Percentiles rank a stretch among this genome's conserved stretches.
These are phyloP conservation scores for Sebastes itinus DNA, from an alignment of 2,797 vertebrate species.

Conservation along the genomic window DNA sequence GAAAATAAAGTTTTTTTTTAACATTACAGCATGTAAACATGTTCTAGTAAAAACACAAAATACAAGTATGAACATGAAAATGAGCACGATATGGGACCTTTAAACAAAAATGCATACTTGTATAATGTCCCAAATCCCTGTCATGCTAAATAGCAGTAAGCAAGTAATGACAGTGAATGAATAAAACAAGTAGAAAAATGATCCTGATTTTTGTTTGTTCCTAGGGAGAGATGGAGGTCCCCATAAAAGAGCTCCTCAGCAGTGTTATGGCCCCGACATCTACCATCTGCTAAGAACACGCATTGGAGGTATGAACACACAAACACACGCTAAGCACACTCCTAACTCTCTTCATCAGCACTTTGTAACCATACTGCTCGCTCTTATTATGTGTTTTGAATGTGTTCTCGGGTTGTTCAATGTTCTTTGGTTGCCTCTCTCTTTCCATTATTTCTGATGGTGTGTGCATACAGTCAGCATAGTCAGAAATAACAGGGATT, in stretches of 20 bases:
- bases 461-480: background rate
- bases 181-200: background rate
- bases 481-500: background rate
- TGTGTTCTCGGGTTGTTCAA: background rate
- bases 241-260: conserved; percentile 66
- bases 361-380: no score
- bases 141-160: background rate
- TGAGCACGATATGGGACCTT: no score
- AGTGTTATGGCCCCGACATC: conserved; percentile 87
- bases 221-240: conserved; percentile 78
- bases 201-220: background rate
- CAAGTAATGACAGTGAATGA: background rate
- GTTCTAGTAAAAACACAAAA: no score
- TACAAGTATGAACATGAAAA: no score
- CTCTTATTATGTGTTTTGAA: background rate
- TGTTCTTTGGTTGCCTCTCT: background rate
- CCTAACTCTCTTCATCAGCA: background rate
- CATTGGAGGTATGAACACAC: conserved; percentile 55
- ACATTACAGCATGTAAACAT: no score
- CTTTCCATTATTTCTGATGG: background rate
- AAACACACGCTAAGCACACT: background rate
- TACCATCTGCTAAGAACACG: conserved; percentile 92
- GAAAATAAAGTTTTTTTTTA: no score
- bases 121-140: background rate
- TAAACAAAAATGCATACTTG: background rate